Evolutionary conservation across 2,113 vertebrate species (phyloP), one percentile per base, ranked within the genome.

Genomic region (Zonotrichia leucophrys): DNA sequence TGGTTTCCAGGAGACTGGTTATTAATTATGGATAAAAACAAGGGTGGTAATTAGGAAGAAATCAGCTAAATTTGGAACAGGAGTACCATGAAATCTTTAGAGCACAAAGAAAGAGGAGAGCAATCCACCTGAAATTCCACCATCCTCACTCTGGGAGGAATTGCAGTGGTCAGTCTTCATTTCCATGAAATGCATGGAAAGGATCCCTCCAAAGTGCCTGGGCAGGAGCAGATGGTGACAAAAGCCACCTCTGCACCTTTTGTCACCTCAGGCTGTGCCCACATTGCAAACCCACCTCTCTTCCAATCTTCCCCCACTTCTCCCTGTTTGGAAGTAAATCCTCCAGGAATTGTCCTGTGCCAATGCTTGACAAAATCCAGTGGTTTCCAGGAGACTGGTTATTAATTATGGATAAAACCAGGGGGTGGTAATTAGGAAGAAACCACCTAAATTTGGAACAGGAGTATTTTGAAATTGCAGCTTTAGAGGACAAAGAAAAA

Each of bases 81-180:
- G 31, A 35, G 0, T 0, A 7, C 8, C 5, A 21, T 8, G 37
- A 6, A 52, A 42, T 4, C 31, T 72, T 58, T 3, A 47, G 56
- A 66, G 1, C 5, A 18, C 15, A 3, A n/a, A 58, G 2, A 5
- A 19, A 44, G 53, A 20, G 58, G 28, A 33, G 47, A 73, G 3
- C 25, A 76, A 79, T 42, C 13, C 33, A 11, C 24, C 12, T 14
- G 53, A 2, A 70, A n/a, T 30, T 5, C 30, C 55, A 19, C 0
- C 30, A 22, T 4, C 23, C 5, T 49, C 18, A 0, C 37, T 20
- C 19, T 15, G n/a, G 35, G 20, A 56, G 18, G 0, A 2, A 13
- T 10, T 31, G n/a, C 50, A 9, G 7, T 4, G 4, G 4, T 12
- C 19, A 27, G 6, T 1, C 4, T 33, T 11, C 1, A 0, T n/a